Conservation (phyloP, 2,113 vertebrate species). For the Neotoma lepida region DNA sequence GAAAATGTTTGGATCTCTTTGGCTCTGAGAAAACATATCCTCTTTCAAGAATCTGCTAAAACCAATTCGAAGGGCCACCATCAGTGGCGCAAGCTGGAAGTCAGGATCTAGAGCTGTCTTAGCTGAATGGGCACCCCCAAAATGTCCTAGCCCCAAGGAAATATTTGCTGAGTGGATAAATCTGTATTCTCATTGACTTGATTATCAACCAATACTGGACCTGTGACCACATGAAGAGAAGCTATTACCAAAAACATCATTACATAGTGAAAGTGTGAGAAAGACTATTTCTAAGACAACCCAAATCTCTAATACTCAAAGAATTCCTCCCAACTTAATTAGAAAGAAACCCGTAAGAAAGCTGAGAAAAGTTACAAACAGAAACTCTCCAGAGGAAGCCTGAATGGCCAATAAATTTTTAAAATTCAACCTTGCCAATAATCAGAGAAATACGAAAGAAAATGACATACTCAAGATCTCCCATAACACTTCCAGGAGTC, state of each 20-base stretch:
- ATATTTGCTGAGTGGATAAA: not conserved
- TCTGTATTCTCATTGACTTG: not conserved
- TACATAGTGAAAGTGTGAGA: not conserved
- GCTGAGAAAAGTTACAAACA: not conserved
- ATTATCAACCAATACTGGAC: not conserved
- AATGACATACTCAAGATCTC: not conserved
- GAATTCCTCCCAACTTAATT: not conserved
- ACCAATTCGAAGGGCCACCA: not conserved
- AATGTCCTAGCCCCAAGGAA: not conserved
- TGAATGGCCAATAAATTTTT: slow-evolving; percentile 15
- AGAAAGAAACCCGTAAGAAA: not conserved
- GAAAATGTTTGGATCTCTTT: slow-evolving; percentile 58
- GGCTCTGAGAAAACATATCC: slow-evolving; percentile 58
- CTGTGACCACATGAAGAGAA: slow-evolving; percentile 4
- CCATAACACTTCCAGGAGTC: not conserved
- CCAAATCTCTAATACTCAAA: not conserved
- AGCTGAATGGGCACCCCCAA: not conserved
- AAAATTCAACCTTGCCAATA: not conserved
- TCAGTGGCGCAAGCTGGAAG: not conserved
- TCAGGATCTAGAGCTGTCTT: not conserved
- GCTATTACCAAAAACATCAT: not conserved
- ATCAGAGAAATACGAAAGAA: not conserved
- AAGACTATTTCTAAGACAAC: not conserved
- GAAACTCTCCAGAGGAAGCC: slow-evolving; percentile 20
- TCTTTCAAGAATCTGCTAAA: slow-evolving; percentile 66